Base-by-base conservation (phyloP, 2,888 invertebrate species). In the Aleiodes leptofemur region DNA sequence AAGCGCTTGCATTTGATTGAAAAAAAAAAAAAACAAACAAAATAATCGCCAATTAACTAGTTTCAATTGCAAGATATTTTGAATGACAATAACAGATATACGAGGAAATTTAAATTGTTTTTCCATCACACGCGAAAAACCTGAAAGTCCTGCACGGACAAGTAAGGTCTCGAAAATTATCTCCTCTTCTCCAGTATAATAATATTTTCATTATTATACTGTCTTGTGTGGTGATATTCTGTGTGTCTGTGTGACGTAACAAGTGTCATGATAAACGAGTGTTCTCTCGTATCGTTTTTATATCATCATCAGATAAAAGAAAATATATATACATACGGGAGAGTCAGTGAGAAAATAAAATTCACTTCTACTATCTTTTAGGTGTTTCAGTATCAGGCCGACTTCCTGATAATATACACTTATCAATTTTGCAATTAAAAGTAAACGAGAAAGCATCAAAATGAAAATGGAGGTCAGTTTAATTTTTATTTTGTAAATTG, bases 401-500 rank as follows among this genome's bases (percentile, higher is more conserved):
- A 61, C 69, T 11, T 61, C 69, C 70, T 76, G 83, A 82, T 82
- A 81, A 83, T 50, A 83, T 50, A 71, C 64, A 16, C 29, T 61
- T 38, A 75, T 76, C 64, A 74, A 59, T 74, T 76, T 78, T 74
- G 69, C 48, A 76, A 66, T 56, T 59, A 59, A 56, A 34, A 66
- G 76, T 79, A 79, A 79, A 78, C 72, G 80, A 80, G 80, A 82
- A 80, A 78, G 74, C 68, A 73, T 77, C 81, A 81, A 83, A 82
- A 83, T 84, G 84, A 86, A 84, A 80, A 86, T 86, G 86, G 86
- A 86, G 86, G 86, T 86, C 75, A 82, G 86, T 77, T 38, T 14
- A 69, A 57, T 50, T 70, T 6, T n/a, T 61, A 55, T 74, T 51
- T 57, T 51, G 9, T 16, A 57, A 31, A 61, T 51, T n/a, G 1